Conservation (phyloP, 1,140 invertebrate species). For the Apis cerana region DNA sequence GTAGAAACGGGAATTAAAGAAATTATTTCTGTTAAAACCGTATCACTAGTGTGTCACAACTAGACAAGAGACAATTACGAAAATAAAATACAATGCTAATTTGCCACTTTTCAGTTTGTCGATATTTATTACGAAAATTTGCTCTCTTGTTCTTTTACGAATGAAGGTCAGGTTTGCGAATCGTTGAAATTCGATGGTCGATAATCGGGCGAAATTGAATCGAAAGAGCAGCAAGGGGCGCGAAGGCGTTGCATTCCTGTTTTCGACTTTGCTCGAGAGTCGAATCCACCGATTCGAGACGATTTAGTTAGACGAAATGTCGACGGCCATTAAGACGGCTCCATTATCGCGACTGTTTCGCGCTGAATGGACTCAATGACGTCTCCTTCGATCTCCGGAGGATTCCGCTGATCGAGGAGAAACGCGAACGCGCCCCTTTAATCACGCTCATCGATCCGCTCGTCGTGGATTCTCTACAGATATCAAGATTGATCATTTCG, state of each 20-base stretch:
- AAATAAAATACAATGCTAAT: no score
- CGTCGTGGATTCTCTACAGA: background rate
- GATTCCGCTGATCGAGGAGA: constrained; percentile 31
- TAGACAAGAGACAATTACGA: no score
- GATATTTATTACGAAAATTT: no score
- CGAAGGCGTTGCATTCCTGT: constrained; percentile 1
- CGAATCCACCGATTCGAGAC: constrained; percentile 1
- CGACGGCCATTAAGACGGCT: constrained; percentile 22
- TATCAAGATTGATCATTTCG: constrained; percentile 1
- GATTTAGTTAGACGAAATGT: constrained; percentile 25
- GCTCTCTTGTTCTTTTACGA: no score
- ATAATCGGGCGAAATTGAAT: constrained; percentile 17
- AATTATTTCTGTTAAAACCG: no score
- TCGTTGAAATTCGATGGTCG: constrained; percentile 5
- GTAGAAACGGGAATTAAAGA: no score
- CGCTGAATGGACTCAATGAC: constrained; percentile 31
- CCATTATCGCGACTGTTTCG: constrained; percentile 36
- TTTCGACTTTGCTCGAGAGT: constrained; percentile 25
- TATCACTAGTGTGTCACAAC: no score
- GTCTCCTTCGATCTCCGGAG: constrained; percentile 27
- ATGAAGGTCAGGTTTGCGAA: background rate
- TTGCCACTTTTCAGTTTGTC: no score
- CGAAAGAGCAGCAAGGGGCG: background rate
- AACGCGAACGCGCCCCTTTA: constrained; percentile 16
- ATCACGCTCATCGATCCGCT: constrained; percentile 11